These are phyloP conservation scores for Microtus richardsoni DNA, from an alignment of 2,113 vertebrate genomes.

Conservation along the genomic window DNA sequence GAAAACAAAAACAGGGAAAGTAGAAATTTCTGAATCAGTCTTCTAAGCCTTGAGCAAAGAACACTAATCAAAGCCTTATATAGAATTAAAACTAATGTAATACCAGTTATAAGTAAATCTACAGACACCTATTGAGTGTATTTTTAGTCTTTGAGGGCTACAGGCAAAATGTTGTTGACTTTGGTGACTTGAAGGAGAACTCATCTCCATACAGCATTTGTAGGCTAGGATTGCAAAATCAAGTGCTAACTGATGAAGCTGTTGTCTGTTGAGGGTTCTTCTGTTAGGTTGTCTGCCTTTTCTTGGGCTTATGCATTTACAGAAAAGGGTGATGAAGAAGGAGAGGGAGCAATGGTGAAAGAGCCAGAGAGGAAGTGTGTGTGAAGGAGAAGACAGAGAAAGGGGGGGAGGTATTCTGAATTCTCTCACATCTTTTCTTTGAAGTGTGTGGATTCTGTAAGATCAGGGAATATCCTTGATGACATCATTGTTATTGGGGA, in stretches of 20 bases:
- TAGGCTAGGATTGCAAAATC: background rate
- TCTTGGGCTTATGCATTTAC: background rate
- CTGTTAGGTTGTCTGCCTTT: background rate
- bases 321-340: too few species aligned
- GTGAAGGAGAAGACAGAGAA: background rate
- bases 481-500: background rate
- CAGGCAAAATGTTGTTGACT: background rate
- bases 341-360: background rate
- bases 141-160: background rate
- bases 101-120: background rate
- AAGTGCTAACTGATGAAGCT: background rate
- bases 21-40: background rate
- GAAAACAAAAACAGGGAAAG: background rate
- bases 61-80: background rate
- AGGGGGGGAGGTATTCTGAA: background rate
- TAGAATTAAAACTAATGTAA: background rate
- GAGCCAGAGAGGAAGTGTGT: too few species aligned
- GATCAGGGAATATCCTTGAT: background rate
- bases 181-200: background rate
- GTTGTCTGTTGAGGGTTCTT: accelerated
- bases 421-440: background rate
- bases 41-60: background rate
- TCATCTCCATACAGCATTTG: background rate
- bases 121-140: background rate
- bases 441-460: background rate